Evolutionary conservation across 2,797 vertebrate genomes (phyloP), one percentile per base, ranked within the genome.

Genomic region (Sebastes wilsoni): DNA sequence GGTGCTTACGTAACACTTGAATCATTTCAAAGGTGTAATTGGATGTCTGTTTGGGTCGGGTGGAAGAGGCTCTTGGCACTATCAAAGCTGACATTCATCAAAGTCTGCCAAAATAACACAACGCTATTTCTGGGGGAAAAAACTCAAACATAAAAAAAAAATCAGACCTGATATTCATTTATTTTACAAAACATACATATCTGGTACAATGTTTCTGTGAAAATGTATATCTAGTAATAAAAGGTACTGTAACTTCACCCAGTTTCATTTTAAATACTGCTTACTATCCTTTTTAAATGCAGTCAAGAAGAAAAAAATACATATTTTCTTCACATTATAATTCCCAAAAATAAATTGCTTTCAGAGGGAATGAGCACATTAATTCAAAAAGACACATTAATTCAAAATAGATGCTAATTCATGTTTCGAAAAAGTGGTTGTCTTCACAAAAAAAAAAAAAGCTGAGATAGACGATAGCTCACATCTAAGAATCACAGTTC

Each of bases 11-110:
- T 69, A 91, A 93, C 83, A 79, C 73, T 75, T 73, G 74, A 88
- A 81, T 93, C 68, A 65, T 91, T 87, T 88, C 85, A 90, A 79
- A 90, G 86, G 89, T 89, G 84, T 92, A 91, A 89, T 90, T 90
- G 82, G 76, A 75, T 84, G 80, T 86, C 80, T 83, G 79, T 85
- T 86, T 77, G 79, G 78, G 82, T 82, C 20, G 62, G 65, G 52
- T 22, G 78, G 79, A 59, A 70, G 75, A 86, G 25, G 59, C 38
- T 87, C 62, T 73, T 4, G 30, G 66, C 22, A 65, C 77, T 54
- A 88, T 87, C 76, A 81, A 88, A 89, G 89, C 84, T 76, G 80
- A 64, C 80, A 66, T 73, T 86, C 62, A 85, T 88, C 72, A 85
- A 75, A 88, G 75, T 75, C 80, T 82, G 66, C 25, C 79, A 84